Base-by-base conservation (phyloP, 1,140 invertebrate species). In the Hetaerina americana region DNA sequence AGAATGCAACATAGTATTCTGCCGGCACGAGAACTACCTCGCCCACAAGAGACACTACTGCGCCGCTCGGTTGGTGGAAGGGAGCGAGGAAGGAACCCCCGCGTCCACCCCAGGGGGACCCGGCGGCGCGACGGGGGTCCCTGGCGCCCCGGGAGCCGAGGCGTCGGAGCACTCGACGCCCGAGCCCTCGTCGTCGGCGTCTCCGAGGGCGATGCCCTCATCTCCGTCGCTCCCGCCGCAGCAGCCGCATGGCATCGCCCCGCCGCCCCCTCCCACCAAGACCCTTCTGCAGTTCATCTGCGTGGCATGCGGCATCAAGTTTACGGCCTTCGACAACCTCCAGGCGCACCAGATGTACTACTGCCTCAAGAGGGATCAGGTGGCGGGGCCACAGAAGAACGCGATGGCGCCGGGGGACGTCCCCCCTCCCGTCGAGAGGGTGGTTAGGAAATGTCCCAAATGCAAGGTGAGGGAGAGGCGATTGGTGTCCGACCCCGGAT, bases 1-100 rank as follows among this genome's bases (percentile, higher is more conserved):
- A 76, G 95, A 97, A 76, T 98, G 95, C 82, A 97, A 97, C 78
- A 98, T 98, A 71, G 94, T 96, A 0, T 98, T 98, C 77, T 97
- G 94, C 81, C 94, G 95, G 75, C 91, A 94, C 76, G 96, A 98
- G 78, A 98, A 96, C 78, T 97, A 94, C 77, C 81, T 95, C 22
- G 90, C 95, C 0, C 96, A 98, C 78, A 98, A 97, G 79, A 90
- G 93, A 75, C 92, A 95, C 76, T 98, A 98, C 78, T 98, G 95
- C 81, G 93, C 94, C 10, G 90, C 91, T 0, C 84, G 91, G 69
- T 81, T 68, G 74, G 68, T 70, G 66, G 40, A 57, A 25, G 25
- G 25, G 1, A 1, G 12, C 1, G 67, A 28, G 18, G 27, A 68
- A 25, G 12, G 18, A 5, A 1, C 67, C 24, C 2, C 67, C 12